These are phyloP conservation scores for Leptopilina syphax DNA, from an alignment of 2,888 invertebrate genomes.

Conservation along the genomic window DNA sequence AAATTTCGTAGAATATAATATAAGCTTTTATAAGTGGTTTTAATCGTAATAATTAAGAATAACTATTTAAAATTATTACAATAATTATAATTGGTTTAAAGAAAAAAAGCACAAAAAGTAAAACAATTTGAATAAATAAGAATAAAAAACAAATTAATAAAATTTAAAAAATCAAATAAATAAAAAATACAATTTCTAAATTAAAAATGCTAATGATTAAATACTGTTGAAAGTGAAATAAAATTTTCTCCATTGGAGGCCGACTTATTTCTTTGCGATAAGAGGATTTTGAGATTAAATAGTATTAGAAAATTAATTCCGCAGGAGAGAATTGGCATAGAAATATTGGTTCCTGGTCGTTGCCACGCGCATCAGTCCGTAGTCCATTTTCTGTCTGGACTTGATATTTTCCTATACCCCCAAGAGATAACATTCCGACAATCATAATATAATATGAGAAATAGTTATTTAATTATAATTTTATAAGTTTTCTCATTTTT, in stretches of 20 bases:
- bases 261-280: conserved; percentile 1
- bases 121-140: no score
- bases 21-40: no score
- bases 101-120: no score
- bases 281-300: not conserved
- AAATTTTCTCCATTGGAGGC: not conserved
- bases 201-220: not conserved
- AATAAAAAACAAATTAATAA: no score
- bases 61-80: no score
- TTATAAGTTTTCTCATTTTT: not conserved
- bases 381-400: conserved; percentile 28
- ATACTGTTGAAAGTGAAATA: not conserved
- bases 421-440: conserved; percentile 15
- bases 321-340: not conserved
- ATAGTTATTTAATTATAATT: not conserved
- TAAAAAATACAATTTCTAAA: no score
- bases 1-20: no score
- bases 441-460: conserved; percentile 11
- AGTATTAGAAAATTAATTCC: conserved; percentile 12
- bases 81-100: no score
- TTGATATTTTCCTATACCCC: conserved; percentile 29
- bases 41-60: no score
- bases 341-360: conserved; percentile 4
- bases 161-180: no score
- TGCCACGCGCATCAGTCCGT: conserved; percentile 28